These are phyloP conservation scores for Drosophila watanabei DNA, from an alignment of 1,140 invertebrate genomes.

Conservation along the genomic window DNA sequence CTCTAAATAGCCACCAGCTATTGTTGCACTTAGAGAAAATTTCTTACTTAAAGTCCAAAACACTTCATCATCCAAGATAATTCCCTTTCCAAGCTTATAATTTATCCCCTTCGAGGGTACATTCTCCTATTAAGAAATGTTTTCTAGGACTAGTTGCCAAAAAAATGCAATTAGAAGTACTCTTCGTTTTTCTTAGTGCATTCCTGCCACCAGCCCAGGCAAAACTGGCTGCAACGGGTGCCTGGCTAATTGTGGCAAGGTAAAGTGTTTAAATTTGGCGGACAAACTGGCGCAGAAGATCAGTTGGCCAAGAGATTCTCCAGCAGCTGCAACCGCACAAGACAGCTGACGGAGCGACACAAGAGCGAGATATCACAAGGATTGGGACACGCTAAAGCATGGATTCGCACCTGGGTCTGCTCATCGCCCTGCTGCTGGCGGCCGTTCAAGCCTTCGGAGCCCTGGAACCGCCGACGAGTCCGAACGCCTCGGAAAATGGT, in stretches of 20 bases:
- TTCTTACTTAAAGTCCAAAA: rapidly evolving
- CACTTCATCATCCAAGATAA: not conserved
- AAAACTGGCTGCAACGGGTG: constrained; percentile 75
- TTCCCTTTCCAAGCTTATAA: not conserved
- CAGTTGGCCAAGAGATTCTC: constrained; percentile 77
- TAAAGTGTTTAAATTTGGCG: constrained; percentile 84
- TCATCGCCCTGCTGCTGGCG: constrained; percentile 62
- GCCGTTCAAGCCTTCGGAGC: constrained; percentile 35
- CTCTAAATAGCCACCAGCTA: constrained; percentile 76
- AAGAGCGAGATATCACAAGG: constrained; percentile 19
- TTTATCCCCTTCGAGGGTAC: no score
- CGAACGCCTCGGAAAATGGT: constrained; percentile 53
- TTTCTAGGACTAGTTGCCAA: not conserved
- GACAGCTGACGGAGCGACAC: constrained; percentile 12
- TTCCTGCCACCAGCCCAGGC: constrained; percentile 37
- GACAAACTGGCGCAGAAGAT: constrained; percentile 73
- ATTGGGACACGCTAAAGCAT: constrained; percentile 40
- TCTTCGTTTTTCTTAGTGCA: not conserved
- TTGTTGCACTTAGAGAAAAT: constrained; percentile 19
- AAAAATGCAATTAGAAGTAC: not conserved
- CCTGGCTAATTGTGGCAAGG: constrained; percentile 81
- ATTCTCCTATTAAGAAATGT: not conserved
- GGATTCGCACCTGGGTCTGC: constrained; percentile 70
- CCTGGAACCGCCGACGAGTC: constrained; percentile 30
- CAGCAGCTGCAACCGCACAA: constrained; percentile 36